Conservation (phyloP, 2,888 invertebrate genomes). For the Scaptomyza reducta region DNA sequence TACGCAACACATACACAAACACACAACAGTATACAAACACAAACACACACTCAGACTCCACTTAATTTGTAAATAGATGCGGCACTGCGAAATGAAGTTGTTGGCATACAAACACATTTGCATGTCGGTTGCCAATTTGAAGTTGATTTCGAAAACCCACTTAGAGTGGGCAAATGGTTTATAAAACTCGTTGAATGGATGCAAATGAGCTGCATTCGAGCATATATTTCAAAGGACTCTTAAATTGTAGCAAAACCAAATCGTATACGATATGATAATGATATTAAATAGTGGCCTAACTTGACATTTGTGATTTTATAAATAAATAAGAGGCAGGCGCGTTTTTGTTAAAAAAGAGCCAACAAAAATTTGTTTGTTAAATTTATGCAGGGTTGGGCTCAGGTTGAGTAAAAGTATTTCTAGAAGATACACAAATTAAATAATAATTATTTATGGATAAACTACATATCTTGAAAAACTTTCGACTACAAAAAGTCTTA, state of each 20-base stretch:
- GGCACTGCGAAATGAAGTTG: constrained; percentile 43
- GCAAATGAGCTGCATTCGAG: constrained; percentile 37
- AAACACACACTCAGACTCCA: constrained; percentile 24
- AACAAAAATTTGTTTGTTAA: not conserved
- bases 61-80: constrained; percentile 61
- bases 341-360: not conserved
- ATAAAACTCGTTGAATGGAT: constrained; percentile 38
- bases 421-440: too few relatives aligned
- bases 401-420: too few relatives aligned
- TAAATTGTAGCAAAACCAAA: constrained; percentile 8
- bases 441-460: too few relatives aligned
- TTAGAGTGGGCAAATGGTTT: constrained; percentile 34
- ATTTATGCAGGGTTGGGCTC: not conserved
- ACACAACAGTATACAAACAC: constrained; percentile 8
- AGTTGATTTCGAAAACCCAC: constrained; percentile 48
- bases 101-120: constrained; percentile 31
- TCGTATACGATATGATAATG: constrained; percentile 9
- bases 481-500: too few relatives aligned
- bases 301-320: not conserved
- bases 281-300: not conserved
- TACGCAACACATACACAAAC: constrained; percentile 16
- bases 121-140: constrained; percentile 43
- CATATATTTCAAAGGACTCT: constrained; percentile 9
- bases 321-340: not conserved
- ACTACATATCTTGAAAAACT: too few relatives aligned